Evolutionary conservation across 2,797 vertebrate genomes (phyloP).

Genomic region (Falco berigora): DNA sequence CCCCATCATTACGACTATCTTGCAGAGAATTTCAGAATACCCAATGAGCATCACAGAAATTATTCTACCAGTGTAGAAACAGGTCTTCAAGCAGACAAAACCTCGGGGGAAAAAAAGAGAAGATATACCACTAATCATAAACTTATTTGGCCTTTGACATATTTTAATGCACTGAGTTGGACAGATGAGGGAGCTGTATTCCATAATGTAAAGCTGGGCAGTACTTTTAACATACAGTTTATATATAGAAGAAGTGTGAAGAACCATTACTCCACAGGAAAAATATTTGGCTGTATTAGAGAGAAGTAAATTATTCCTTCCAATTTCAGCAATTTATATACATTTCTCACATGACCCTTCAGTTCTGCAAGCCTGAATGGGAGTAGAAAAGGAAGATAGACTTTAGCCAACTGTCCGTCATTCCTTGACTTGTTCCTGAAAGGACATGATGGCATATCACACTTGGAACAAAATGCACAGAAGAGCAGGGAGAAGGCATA

Average conservation of each 20-base stretch:
- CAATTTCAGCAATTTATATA: background rate
- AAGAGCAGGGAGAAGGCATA: background rate
- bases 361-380: background rate
- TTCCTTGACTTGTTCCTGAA: background rate
- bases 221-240: background rate
- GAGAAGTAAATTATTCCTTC: background rate
- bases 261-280: background rate
- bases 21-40: background rate
- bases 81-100: background rate
- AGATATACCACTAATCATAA: background rate
- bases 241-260: constrained; percentile 16
- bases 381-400: background rate
- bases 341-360: background rate
- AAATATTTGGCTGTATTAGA: background rate
- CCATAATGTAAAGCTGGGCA: background rate
- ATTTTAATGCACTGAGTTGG: background rate
- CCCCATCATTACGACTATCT: background rate
- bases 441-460: accelerated
- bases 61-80: background rate
- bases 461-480: background rate
- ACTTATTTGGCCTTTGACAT: constrained; percentile 1
- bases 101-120: background rate
- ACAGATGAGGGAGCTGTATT: constrained; percentile 57
- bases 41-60: background rate
- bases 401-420: background rate